These are phyloP conservation scores for Squalus acanthias DNA, from an alignment of 2,797 vertebrate species.

Conservation along the genomic window DNA sequence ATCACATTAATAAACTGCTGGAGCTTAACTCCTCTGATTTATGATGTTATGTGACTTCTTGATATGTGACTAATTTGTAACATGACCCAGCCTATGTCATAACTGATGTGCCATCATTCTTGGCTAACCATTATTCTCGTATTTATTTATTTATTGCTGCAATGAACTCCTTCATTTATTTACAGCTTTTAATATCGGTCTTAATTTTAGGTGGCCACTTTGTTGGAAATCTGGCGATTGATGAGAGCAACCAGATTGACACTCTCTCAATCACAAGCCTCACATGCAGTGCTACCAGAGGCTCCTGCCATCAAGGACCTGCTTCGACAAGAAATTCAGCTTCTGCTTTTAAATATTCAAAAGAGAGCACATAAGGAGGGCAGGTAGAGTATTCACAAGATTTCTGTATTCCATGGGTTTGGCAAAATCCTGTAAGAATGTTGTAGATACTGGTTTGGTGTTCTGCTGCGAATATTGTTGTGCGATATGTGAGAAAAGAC, in stretches of 20 bases:
- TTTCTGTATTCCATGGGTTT: not conserved
- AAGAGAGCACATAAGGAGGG: slow-evolving; percentile 56
- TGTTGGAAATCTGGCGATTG: slow-evolving; percentile 55
- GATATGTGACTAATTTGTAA: not conserved
- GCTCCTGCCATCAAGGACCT: slow-evolving; percentile 58
- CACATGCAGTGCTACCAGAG: slow-evolving; percentile 53
- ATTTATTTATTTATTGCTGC: not conserved
- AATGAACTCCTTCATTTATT: not conserved
- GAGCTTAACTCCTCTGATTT: not conserved
- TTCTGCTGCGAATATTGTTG: no score
- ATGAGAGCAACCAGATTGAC: slow-evolving; percentile 38
- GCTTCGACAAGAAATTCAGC: slow-evolving; percentile 59
- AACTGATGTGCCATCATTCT: not conserved
- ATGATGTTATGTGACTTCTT: not conserved
- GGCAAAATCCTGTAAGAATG: not conserved
- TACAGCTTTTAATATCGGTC: not conserved
- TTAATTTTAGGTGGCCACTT: slow-evolving; percentile 50
- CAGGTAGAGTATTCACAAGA: slow-evolving; percentile 50
- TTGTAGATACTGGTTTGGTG: not conserved
- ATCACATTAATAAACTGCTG: not conserved
- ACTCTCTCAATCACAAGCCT: slow-evolving; percentile 28
- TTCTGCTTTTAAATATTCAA: slow-evolving; percentile 57
- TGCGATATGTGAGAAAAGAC: not conserved
- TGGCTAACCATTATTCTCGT: not conserved
- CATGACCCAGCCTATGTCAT: not conserved